Base-by-base conservation (phyloP, 2,113 vertebrate species). In the Hemichromis elongatus region DNA sequence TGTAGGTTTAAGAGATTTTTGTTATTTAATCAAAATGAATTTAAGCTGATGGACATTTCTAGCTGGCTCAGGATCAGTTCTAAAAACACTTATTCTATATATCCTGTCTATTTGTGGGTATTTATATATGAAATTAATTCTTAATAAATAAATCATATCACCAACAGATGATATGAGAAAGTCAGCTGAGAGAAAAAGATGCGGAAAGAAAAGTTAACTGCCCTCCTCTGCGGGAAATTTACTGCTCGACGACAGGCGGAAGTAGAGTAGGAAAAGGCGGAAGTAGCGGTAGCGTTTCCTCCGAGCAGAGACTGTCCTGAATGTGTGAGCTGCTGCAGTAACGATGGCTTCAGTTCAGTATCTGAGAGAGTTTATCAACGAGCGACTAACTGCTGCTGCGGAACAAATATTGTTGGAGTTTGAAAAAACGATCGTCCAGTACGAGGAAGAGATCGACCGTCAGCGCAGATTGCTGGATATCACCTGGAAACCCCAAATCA, bases 221-320 rank as follows among this genome's bases (percentile, higher is more conserved):
- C 7, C 5, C 3, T 57, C 13, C 55, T 28, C 26, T 5, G 4
- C 55, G 13, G 55, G 55, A 57, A 5, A 26, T 0, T 28, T 24
- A 57, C 24, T 7, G 12, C 26, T 24, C 14, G 24, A 57, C 55
- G 28, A 13, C 9, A 8, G 7, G 1, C 55, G 26, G 55, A 57
- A 13, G 24, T 28, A 28, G 28, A 57, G n/a, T 1, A 55, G 7
- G 6, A 8, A 56, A 1, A 26, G 13, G 24, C 5, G 55, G 55
- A 26, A 28, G 13, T 26, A 7, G 2, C 12, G 4, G 28, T 28
- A 16, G 24, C 50, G 19, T 52, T 9, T 52, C 47, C 9, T 52
- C 47, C 18, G 18, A 52, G 47, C 4, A 8, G 7, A 19, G 16
- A 50, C 0, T 0, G 7, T 16, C 3, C 3, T 45, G 14, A 16